Evolutionary conservation across 1,140 invertebrate genomes (phyloP), one percentile per base, ranked within the genome.

Genomic region (Drosophila bocqueti): DNA sequence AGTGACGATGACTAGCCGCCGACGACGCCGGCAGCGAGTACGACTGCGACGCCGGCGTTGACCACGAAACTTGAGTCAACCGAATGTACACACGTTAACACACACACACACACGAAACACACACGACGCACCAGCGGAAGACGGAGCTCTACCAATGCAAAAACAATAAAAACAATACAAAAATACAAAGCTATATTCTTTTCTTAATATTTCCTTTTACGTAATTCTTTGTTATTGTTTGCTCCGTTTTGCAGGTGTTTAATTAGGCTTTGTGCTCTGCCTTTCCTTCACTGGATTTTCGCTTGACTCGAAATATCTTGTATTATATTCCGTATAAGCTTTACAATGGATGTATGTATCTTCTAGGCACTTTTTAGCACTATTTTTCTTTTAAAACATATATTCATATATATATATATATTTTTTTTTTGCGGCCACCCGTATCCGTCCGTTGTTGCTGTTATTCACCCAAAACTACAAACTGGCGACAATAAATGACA

Each of bases 51-150:
- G 74, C 21, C 29, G 45, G 58, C 60, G 63, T 76, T 78, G 74
- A 78, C 68, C 81, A 84, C 81, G 78, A 81, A 85, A 71, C 80
- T 85, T 81, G 73, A 83, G 61, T 83, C 81, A 83, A 83, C 64
- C 54, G 34, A 79, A 49, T 0, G 49, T 13, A 75, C 29, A 47
- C 68, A 54, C 40, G 29, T 49, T 49, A 49, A 26, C 24, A 46
- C 45, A 45, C 43, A 45, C 49, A 18, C 47, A 31, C 16, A 36
- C 29, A 34, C 49, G 7, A n/a, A 2, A 43, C 18, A 42, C 60
- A 63, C 24, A 42, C 45, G 49, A 42, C 45, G 49, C 34, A 42
- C n/a, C 15, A 38, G 58, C 43, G 42, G 45, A 67, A 45, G 47
- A 40, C 46, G 29, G 52, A 59, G 66, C 52, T 73, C 66, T 46